A percentile compares a stretch with the other conserved stretches of the same genome.
Conservation (phyloP, 2,797 vertebrate species). For the Cyprinella venusta region DNA sequence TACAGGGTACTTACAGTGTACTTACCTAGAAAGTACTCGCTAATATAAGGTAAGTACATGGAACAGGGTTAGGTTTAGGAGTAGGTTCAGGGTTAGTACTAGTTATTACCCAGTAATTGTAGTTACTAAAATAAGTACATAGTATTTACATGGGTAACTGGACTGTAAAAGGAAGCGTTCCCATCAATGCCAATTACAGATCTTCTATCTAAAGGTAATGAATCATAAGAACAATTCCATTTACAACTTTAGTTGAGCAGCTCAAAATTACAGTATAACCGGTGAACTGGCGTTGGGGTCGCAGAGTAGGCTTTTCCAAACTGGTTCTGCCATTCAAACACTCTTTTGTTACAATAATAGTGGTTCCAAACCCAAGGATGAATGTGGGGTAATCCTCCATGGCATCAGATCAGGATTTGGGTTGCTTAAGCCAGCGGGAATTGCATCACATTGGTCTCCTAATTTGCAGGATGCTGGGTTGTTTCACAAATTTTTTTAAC, state of each 20-base stretch:
- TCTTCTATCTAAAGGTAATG: neutral
- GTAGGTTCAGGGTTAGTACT: too few relatives aligned
- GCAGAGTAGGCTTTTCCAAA: slow-evolving; percentile 9
- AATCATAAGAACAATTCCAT: neutral
- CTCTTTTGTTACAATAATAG: slow-evolving; percentile 34
- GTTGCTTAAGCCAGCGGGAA: slow-evolving; percentile 73
- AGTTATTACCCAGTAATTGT: too few relatives aligned
- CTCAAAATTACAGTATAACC: neutral
- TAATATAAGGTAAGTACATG: too few relatives aligned
- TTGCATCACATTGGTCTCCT: slow-evolving; percentile 72
- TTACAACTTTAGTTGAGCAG: neutral
- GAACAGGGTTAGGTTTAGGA: too few relatives aligned
- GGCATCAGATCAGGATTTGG: slow-evolving; percentile 71
- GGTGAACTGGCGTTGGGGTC: neutral
- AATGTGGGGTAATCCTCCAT: slow-evolving; percentile 64
- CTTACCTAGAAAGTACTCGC: too few relatives aligned
- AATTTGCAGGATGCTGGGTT: slow-evolving; percentile 71
- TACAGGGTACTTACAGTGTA: too few relatives aligned
- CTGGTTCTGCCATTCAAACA: slow-evolving; percentile 10
- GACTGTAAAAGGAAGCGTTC: too few relatives aligned
- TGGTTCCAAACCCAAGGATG: slow-evolving; percentile 34
- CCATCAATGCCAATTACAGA: neutral
- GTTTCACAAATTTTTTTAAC: slow-evolving; percentile 69
- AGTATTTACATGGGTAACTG: too few relatives aligned
- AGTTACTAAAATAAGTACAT: too few relatives aligned